Conservation (phyloP, 2,888 invertebrate species). For the Lochmaea crataegi region DNA sequence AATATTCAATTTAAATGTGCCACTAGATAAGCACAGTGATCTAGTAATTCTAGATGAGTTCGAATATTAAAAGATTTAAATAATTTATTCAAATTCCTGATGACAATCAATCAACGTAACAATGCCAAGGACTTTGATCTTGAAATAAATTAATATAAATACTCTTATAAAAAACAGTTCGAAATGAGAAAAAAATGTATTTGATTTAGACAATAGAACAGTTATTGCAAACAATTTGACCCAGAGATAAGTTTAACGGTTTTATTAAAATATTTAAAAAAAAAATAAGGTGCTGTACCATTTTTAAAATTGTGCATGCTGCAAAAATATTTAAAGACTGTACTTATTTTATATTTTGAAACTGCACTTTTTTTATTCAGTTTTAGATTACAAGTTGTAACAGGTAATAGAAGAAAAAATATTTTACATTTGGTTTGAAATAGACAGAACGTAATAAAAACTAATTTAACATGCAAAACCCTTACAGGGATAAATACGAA, state of each 20-base stretch:
- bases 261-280: background rate
- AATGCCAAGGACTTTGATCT: slow-evolving; percentile 17
- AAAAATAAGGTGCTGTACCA: background rate
- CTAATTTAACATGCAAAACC: too few species aligned
- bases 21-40: background rate
- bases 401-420: too few species aligned
- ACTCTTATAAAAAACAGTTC: background rate
- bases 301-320: too few species aligned
- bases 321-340: too few species aligned
- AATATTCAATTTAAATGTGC: background rate
- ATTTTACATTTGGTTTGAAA: too few species aligned
- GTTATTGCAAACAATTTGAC: background rate
- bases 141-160: background rate
- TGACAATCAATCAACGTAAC: slow-evolving; percentile 2
- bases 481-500: too few species aligned
- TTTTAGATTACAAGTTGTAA: too few species aligned
- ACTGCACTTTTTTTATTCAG: too few species aligned
- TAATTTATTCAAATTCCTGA: background rate
- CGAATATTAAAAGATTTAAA: background rate
- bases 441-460: too few species aligned
- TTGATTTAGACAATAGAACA: background rate
- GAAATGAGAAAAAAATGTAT: background rate
- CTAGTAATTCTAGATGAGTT: background rate
- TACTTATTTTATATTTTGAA: too few species aligned
- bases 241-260: background rate